phyloP scores from a whole-genome alignment of 2,113 vertebrate species.

The Oenanthe melanoleuca region DNA sequence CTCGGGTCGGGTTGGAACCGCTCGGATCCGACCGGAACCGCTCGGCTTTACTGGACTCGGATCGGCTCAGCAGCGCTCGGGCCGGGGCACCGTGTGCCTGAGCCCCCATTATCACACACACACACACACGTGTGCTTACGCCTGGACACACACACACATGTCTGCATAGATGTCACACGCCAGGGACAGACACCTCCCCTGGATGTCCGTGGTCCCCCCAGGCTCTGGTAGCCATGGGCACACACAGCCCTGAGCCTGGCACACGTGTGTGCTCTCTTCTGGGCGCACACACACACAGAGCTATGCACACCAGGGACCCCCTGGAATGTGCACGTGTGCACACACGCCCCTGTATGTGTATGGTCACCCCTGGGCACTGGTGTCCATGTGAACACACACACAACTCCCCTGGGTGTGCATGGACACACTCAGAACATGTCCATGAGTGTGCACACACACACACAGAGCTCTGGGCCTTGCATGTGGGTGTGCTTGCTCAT shows the following conservation, averaged over 20 bases:
- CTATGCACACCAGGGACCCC: too few relatives aligned
- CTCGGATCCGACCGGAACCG: too few relatives aligned
- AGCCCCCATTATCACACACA: accelerated
- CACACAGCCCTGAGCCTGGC: background rate
- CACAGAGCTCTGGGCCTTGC: background rate
- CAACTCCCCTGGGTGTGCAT: too few relatives aligned
- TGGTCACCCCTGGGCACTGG: too few relatives aligned
- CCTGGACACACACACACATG: background rate
- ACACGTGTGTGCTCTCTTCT: accelerated
- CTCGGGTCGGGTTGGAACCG: background rate
- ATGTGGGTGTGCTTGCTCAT: background rate
- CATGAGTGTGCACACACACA: background rate
- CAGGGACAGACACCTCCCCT: background rate
- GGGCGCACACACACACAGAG: background rate
- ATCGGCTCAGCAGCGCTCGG: too few relatives aligned
- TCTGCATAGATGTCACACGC: accelerated
- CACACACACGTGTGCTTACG: background rate
- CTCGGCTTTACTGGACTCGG: background rate
- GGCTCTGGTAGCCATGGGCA: background rate
- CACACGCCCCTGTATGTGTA: accelerated
- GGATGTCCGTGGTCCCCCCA: accelerated
- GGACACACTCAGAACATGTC: background rate
- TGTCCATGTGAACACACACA: accelerated
- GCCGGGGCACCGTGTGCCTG: background rate
- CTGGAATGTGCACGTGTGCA: accelerated